phyloP scores from a whole-genome alignment of 2,888 invertebrate genomes.

The Lymantria dispar region DNA sequence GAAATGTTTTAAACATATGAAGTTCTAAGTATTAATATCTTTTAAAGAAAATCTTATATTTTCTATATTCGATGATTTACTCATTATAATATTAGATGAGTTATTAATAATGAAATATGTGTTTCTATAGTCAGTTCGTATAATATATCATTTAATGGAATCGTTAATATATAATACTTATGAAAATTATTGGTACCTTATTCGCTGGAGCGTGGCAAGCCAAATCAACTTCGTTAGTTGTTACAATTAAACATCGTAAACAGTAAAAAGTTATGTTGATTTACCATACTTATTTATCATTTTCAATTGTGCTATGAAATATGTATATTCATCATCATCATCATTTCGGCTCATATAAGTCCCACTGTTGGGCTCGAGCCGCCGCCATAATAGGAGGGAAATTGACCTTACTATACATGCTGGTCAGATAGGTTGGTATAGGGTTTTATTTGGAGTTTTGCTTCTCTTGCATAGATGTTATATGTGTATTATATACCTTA shows the following conservation, averaged over 20 bases:
- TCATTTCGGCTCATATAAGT: too few relatives aligned
- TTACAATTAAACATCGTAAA: conserved; percentile 20
- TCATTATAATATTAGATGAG: conserved; percentile 34
- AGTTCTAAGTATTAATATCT: background rate
- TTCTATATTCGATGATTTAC: conserved; percentile 2
- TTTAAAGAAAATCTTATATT: background rate
- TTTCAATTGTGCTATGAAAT: too few relatives aligned
- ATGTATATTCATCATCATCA: too few relatives aligned
- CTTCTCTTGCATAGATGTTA: too few relatives aligned
- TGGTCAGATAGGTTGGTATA: too few relatives aligned
- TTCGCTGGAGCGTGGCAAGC: conserved; percentile 3
- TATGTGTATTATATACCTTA: too few relatives aligned
- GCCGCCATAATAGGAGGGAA: too few relatives aligned
- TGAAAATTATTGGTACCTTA: conserved; percentile 6
- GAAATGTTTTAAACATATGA: background rate
- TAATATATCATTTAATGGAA: conserved; percentile 26
- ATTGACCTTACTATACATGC: too few relatives aligned
- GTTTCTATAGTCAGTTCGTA: conserved; percentile 21
- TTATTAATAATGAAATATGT: conserved; percentile 24
- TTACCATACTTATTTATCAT: too few relatives aligned
- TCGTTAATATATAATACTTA: conserved; percentile 10
- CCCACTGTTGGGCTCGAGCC: too few relatives aligned
- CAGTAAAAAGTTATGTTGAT: conserved; percentile 16
- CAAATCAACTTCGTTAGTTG: conserved; percentile 26
- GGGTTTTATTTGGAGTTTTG: too few relatives aligned